phyloP scores from a whole-genome alignment of 1,140 invertebrate species.

The Scaptomyza hsui region DNA sequence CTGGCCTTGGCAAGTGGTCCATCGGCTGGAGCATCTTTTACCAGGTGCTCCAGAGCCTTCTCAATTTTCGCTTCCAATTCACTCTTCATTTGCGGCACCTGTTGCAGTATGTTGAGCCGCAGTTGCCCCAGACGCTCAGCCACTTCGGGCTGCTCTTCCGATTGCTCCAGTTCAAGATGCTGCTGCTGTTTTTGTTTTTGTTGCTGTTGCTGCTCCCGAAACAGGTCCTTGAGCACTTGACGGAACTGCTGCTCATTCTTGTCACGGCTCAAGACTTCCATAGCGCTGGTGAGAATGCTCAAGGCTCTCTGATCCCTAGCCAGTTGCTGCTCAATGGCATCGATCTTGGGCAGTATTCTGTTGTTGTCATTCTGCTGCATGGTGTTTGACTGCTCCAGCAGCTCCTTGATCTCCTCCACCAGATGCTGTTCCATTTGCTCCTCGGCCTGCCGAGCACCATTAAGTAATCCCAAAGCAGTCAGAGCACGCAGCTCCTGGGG shows the following conservation, averaged over 20 bases:
- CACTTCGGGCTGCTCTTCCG: slow-evolving; percentile 16
- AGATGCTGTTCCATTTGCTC: slow-evolving; percentile 70
- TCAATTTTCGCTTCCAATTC: slow-evolving; percentile 68
- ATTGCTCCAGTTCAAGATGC: slow-evolving; percentile 22
- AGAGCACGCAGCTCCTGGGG: slow-evolving; percentile 61
- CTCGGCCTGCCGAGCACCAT: slow-evolving; percentile 68
- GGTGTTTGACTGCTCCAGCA: slow-evolving; percentile 44
- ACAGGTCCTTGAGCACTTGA: slow-evolving; percentile 24
- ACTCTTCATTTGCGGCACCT: slow-evolving; percentile 65
- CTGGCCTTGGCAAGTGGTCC: slow-evolving; percentile 64
- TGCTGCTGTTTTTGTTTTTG: slow-evolving; percentile 36
- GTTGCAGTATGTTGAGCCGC: slow-evolving; percentile 45
- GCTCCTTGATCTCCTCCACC: slow-evolving; percentile 52
- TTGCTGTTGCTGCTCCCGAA: slow-evolving; percentile 15
- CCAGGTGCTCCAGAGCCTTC: slow-evolving; percentile 54
- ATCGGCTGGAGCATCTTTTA: slow-evolving; percentile 53
- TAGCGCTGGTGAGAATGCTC: slow-evolving; percentile 62
- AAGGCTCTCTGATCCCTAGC: slow-evolving; percentile 61
- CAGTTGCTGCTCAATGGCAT: slow-evolving; percentile 72
- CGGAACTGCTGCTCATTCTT: slow-evolving; percentile 60
- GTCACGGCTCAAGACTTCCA: slow-evolving; percentile 60
- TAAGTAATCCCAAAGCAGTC: slow-evolving; percentile 66
- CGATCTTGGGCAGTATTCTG: slow-evolving; percentile 50
- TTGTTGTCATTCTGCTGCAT: slow-evolving; percentile 21
- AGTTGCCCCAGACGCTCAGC: slow-evolving; percentile 52